These are phyloP conservation scores for Halcyon leucocephala DNA, from an alignment of 2,797 vertebrate species.

Conservation along the genomic window DNA sequence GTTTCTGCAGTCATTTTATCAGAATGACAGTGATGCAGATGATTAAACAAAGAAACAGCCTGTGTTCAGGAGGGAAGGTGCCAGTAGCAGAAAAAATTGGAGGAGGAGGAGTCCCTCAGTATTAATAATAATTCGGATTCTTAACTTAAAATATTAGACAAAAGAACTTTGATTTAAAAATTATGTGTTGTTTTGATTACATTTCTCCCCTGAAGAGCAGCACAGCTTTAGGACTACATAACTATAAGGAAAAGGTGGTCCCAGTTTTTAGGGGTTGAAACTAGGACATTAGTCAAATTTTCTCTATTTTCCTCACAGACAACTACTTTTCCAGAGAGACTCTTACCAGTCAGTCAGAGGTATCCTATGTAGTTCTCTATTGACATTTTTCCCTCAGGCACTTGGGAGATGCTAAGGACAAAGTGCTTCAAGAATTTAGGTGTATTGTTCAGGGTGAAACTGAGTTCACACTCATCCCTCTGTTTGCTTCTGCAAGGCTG, in stretches of 20 bases:
- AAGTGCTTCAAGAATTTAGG: background rate
- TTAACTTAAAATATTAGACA: background rate
- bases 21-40: constrained; percentile 39
- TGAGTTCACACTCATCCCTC: background rate
- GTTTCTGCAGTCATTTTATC: constrained; percentile 56
- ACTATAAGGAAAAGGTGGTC: background rate
- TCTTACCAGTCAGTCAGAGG: background rate
- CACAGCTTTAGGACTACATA: background rate
- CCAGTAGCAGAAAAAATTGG: background rate
- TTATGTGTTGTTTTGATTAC: background rate
- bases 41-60: constrained; percentile 39
- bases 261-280: background rate
- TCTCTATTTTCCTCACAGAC: background rate
- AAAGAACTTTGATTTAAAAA: background rate
- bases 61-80: background rate
- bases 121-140: background rate
- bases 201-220: background rate
- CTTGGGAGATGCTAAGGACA: background rate
- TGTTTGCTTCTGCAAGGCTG: background rate
- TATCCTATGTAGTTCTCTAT: background rate
- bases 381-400: background rate
- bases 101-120: background rate
- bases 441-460: background rate
- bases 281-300: background rate
- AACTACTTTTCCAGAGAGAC: background rate